Percentiles rank a stretch among this genome's conserved stretches.
Evolutionary conservation across 2,888 invertebrate species (phyloP).

Genomic region (Archips xylosteana): DNA sequence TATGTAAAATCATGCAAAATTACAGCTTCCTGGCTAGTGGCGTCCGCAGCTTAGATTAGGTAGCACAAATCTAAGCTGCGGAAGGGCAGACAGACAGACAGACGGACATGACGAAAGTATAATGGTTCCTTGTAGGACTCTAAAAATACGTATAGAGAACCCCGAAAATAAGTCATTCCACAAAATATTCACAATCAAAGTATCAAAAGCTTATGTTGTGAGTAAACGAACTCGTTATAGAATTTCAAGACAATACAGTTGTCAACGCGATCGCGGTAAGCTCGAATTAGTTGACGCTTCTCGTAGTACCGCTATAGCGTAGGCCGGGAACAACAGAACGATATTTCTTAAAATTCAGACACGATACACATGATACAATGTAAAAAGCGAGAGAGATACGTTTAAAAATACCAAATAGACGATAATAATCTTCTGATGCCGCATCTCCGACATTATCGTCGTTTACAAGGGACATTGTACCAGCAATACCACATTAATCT

Average conservation of each 20-base stretch:
- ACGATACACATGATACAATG: slow-evolving; percentile 10
- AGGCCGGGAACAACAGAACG: slow-evolving; percentile 29
- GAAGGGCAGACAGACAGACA: too few relatives aligned
- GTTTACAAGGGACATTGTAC: neutral
- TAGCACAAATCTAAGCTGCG: too few relatives aligned
- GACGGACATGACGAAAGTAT: too few relatives aligned
- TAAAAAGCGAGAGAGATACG: slow-evolving; percentile 4
- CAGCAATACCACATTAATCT: slow-evolving; percentile 1
- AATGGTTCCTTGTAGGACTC: too few relatives aligned
- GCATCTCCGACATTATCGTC: neutral
- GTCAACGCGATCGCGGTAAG: slow-evolving; percentile 19
- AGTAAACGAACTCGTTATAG: neutral
- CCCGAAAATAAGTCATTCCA: too few relatives aligned
- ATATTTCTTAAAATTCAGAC: slow-evolving; percentile 29
- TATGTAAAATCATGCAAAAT: too few relatives aligned
- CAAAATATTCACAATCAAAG: too few relatives aligned
- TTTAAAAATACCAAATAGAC: slow-evolving; percentile 21
- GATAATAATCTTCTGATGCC: slow-evolving; percentile 8
- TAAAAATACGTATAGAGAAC: too few relatives aligned
- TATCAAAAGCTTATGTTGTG: neutral
- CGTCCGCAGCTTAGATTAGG: too few relatives aligned
- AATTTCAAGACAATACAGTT: slow-evolving; percentile 23
- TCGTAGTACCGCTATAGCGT: slow-evolving; percentile 22
- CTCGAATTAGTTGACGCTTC: slow-evolving; percentile 19
- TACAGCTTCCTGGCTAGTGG: too few relatives aligned